These are phyloP conservation scores for Drosophila quinaria DNA, from an alignment of 2,888 invertebrate genomes.

Conservation along the genomic window DNA sequence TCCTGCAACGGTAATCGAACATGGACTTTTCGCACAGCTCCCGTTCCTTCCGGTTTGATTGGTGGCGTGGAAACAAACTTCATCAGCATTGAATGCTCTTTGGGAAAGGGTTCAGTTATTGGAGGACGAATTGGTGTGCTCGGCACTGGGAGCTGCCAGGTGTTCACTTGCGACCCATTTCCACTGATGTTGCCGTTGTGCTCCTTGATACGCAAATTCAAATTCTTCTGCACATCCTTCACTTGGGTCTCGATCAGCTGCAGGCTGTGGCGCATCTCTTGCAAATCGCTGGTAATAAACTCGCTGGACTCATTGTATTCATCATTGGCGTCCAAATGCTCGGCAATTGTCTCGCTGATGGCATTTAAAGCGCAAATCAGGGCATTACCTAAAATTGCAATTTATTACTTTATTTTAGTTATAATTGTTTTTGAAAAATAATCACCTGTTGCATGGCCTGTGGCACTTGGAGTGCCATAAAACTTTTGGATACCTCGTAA, in stretches of 20 bases:
- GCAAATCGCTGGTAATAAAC: constrained; percentile 70
- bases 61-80: constrained; percentile 84
- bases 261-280: constrained; percentile 66
- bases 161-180: constrained; percentile 7
- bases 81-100: constrained; percentile 57
- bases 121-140: constrained; percentile 31
- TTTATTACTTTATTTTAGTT: neutral
- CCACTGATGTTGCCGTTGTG: constrained; percentile 21
- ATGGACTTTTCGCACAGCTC: constrained; percentile 43
- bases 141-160: constrained; percentile 1
- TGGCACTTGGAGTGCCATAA: constrained; percentile 22
- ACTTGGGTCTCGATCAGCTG: constrained; percentile 75
- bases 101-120: neutral
- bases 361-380: constrained; percentile 73
- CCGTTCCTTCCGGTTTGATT: constrained; percentile 74
- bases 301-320: constrained; percentile 71
- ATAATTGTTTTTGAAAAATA: neutral
- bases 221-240: constrained; percentile 66
- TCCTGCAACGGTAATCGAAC: constrained; percentile 80
- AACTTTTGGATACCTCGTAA: constrained; percentile 55
- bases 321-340: constrained; percentile 70
- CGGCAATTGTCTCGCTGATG: constrained; percentile 71
- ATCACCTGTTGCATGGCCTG: constrained; percentile 27
- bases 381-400: constrained; percentile 24
- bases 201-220: constrained; percentile 55